Base-by-base conservation (phyloP, 2,113 vertebrate species). In the Pangasianodon hypophthalmus region DNA sequence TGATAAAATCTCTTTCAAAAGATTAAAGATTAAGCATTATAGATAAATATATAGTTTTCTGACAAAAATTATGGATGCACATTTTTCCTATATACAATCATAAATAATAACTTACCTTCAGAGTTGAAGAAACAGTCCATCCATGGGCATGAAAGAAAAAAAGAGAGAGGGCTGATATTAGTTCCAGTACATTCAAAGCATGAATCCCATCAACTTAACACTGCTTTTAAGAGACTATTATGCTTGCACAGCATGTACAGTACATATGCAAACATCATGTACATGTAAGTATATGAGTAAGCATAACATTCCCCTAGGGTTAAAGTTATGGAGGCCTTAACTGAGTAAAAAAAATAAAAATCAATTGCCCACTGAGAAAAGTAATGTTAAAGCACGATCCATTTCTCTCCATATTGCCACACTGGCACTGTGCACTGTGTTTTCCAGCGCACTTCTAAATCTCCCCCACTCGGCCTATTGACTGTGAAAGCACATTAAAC, bases 41-140 rank as follows among this genome's bases (percentile, higher is more conserved):
- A 56, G n/a, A 37, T 37, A 24, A 21, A 21, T 44, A 37, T 16
- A 69, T 24, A 44, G 32, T 1, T 9, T 75, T 75, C 37, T 24
- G 3, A 16, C 69, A 73, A 41, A 16, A 19, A 41, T 37, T 71
- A 44, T 19, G 32, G 6, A 41, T 41, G 6, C 2, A 73, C 6
- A 67, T 13, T 75, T 44, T 37, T 44, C 6, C 37, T 19, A 75
- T 44, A 44, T 75, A 75, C 0, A 48, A 21, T 44, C 37, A 44
- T 24, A 79, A 84, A 84, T 84, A 6, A 87, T 82, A 60, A 88
- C 91, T 90, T 89, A 91, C 91, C 91, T 91, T 19, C 80, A 81
- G n/a, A 37, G 86, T 90, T 88, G 71, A 50, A 64, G 44, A 73
- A 87, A 46, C 48, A 58, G 69, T n/a, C 82, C 89, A 60, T 82